Percentiles rank a stretch among this genome's conserved stretches.
phyloP scores from a whole-genome alignment of 1,140 invertebrate genomes.

The Megalopta genalis region DNA sequence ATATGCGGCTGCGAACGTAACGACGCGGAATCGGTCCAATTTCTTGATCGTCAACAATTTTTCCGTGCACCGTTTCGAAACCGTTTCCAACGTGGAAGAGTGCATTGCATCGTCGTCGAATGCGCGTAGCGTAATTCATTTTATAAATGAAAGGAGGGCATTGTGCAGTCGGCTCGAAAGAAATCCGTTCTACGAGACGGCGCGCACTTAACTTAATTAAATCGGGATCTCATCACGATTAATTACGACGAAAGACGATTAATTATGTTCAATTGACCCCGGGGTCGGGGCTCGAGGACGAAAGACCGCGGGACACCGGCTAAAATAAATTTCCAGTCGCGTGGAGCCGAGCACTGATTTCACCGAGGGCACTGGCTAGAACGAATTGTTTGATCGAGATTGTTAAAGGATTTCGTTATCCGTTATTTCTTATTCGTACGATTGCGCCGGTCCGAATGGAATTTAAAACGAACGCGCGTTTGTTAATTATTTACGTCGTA shows the following conservation, averaged over 20 bases:
- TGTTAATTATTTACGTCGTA: too few species aligned
- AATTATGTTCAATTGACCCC: background rate
- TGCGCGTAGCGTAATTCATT: slow-evolving; percentile 26
- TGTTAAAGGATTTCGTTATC: too few species aligned
- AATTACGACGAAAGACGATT: slow-evolving; percentile 15
- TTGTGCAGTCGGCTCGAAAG: background rate
- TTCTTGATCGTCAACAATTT: background rate
- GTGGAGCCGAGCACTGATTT: background rate
- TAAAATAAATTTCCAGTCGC: background rate
- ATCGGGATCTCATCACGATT: slow-evolving; percentile 31
- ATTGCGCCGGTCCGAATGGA: too few species aligned
- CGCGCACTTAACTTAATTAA: slow-evolving; percentile 9
- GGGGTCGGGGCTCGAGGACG: background rate
- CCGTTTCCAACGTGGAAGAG: background rate
- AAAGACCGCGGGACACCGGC: background rate
- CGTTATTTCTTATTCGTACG: too few species aligned
- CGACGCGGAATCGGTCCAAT: too few species aligned
- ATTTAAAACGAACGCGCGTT: too few species aligned
- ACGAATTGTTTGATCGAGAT: too few species aligned
- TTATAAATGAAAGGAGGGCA: background rate
- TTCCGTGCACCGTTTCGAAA: background rate
- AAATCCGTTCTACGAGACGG: slow-evolving; percentile 15
- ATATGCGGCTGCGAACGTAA: too few species aligned
- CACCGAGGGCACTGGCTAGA: background rate
- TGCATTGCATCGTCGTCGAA: background rate